These are phyloP conservation scores for Orientallactaga bullata DNA, from an alignment of 2,113 vertebrate species.

Conservation along the genomic window DNA sequence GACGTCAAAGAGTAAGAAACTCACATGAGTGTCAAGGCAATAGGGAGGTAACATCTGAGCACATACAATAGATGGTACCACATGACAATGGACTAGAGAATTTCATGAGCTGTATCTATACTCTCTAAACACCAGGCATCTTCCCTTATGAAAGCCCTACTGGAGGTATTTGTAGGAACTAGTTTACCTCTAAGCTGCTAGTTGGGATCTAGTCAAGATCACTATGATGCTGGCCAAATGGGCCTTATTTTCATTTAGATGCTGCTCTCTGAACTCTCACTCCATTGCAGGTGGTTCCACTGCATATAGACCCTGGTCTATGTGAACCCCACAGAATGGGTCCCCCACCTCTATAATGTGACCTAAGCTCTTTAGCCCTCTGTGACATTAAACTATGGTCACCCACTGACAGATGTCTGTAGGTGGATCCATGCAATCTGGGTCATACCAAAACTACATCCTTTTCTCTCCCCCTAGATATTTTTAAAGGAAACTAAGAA, in stretches of 20 bases:
- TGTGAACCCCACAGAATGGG: too few relatives aligned
- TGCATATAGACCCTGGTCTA: background rate
- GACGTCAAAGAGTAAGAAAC: background rate
- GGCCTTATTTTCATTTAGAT: background rate
- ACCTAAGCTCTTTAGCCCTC: background rate
- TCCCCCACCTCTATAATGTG: fast-evolving
- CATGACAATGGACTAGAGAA: background rate
- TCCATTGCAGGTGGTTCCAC: fast-evolving
- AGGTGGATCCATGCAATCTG: background rate
- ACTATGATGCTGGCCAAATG: fast-evolving
- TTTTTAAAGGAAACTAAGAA: background rate
- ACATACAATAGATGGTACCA: background rate
- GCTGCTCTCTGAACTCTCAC: background rate
- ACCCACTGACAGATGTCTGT: fast-evolving
- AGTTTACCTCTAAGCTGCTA: background rate
- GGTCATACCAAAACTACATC: background rate
- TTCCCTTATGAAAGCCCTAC: background rate
- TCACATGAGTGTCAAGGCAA: background rate
- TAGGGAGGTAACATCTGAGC: background rate
- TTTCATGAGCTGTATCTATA: fast-evolving
- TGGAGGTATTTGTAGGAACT: background rate
- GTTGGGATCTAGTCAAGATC: background rate
- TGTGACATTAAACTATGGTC: background rate
- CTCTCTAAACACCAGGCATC: background rate
- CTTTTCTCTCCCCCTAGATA: background rate